These are phyloP conservation scores for Hydractinia symbiolongicarpus DNA, from an alignment of 30 jellyfish, hydroid and myxozoan genomes.

Conservation along the genomic window DNA sequence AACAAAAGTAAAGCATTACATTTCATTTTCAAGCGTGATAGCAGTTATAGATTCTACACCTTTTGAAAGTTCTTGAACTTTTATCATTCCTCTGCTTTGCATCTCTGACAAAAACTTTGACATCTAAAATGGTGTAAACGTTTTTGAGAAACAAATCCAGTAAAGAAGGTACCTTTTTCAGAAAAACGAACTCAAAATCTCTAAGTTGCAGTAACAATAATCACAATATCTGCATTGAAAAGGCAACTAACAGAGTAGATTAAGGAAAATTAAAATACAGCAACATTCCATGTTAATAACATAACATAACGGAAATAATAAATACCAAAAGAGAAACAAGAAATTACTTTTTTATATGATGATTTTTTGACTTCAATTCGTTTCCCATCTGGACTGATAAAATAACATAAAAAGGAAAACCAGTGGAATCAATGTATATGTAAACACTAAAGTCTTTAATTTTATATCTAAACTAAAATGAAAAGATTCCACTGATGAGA, in stretches of 20 bases:
- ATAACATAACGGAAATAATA: not conserved
- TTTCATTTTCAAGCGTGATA: constrained; percentile 41
- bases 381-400: constrained; percentile 74
- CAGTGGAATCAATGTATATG: not conserved
- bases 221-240: too few species aligned
- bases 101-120: constrained; percentile 67
- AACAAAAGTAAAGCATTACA: constrained; percentile 25
- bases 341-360: constrained; percentile 52
- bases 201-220: too few species aligned
- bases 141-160: not conserved
- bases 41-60: constrained; percentile 76
- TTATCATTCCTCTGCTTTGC: constrained; percentile 42
- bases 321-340: not conserved
- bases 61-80: constrained; percentile 58
- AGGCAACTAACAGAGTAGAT: too few species aligned
- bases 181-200: too few species aligned
- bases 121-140: constrained; percentile 44
- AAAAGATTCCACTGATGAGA: too few species aligned
- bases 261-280: too few species aligned
- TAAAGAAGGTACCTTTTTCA: not conserved
- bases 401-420: not conserved
- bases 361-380: constrained; percentile 74
- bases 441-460: not conserved
- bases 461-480: not conserved
- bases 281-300: too few species aligned